Base-by-base conservation (phyloP, 2,113 vertebrate species). In the Irena cyanogastra region DNA sequence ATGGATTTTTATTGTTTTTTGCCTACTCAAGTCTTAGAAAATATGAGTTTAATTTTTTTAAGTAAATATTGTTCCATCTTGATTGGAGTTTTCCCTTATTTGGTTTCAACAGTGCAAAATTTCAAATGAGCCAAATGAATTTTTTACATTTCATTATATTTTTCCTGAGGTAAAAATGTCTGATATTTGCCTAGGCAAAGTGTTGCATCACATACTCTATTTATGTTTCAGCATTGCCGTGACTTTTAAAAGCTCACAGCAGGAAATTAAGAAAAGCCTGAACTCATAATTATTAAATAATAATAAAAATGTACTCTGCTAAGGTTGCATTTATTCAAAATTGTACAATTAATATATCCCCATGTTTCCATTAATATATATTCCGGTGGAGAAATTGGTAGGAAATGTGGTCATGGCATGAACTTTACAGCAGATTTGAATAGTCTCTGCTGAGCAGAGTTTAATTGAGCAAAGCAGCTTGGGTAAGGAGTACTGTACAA, bases 281-380 rank as follows among this genome's bases (percentile, higher is more conserved):
- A 96, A 96, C 93, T 96, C 92, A 45, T 95, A 96, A 95, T 97
- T 95, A 96, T 95, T 95, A 96, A 97, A 97, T 97, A 97, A 97
- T 96, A 93, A 94, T 95, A 96, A 97, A 96, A 95, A 96, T 90
- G 60, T 93, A 52, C 79, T 96, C 95, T 70, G 88, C 95, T 94
- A 95, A 93, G 95, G 93, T 81, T 95, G 80, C 95, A 94, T 92
- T 96, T 97, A 97, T 96, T 96, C 92, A 93, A 94, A 96, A 97
- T 92, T 93, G 85, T 96, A 96, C 90, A 96, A 96, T 96, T 94
- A 96, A 95, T 96, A 96, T 78, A 97, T 87, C 93, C 88, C 88
- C 92, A 5, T 94, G 93, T 96, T 96, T 95, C 95, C 94, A 95
- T 94, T 96, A 96, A 97, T 96, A 90, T 75, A 94, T 10, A 2